phyloP scores from a whole-genome alignment of 2,888 invertebrate species.

The Cantharis nigra region DNA sequence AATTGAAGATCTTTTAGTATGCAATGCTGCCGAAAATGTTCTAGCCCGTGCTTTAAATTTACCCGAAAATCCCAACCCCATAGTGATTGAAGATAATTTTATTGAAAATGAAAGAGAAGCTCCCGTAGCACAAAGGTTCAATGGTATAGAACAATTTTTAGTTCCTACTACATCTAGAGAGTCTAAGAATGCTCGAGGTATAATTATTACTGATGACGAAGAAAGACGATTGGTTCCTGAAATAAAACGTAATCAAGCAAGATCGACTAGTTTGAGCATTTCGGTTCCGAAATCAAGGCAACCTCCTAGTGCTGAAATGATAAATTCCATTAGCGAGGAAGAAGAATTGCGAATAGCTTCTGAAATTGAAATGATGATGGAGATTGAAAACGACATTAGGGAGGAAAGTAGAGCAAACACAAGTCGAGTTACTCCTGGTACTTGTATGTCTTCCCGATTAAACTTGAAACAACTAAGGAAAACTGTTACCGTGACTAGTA shows the following conservation, averaged over 20 bases:
- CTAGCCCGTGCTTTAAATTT: conserved; percentile 63
- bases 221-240: neutral
- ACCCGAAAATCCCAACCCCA: conserved; percentile 58
- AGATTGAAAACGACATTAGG: conserved; percentile 7
- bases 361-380: conserved; percentile 38
- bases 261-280: neutral
- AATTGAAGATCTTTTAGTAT: conserved; percentile 64
- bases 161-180: neutral
- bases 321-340: conserved; percentile 14
- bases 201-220: neutral
- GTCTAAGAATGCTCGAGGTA: neutral
- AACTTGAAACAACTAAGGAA: neutral
- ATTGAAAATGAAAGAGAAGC: neutral
- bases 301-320: neutral
- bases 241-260: neutral
- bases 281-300: neutral
- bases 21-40: conserved; percentile 66
- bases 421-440: neutral
- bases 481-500: neutral
- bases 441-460: neutral
- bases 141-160: neutral
- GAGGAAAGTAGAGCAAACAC: conserved; percentile 10
- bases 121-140: neutral
- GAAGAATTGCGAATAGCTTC: conserved; percentile 36
- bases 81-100: conserved; percentile 37